Percentiles rank a stretch among this genome's conserved stretches.
phyloP scores from a whole-genome alignment of 2,797 vertebrate genomes.

The Glyptemys insculpta region DNA sequence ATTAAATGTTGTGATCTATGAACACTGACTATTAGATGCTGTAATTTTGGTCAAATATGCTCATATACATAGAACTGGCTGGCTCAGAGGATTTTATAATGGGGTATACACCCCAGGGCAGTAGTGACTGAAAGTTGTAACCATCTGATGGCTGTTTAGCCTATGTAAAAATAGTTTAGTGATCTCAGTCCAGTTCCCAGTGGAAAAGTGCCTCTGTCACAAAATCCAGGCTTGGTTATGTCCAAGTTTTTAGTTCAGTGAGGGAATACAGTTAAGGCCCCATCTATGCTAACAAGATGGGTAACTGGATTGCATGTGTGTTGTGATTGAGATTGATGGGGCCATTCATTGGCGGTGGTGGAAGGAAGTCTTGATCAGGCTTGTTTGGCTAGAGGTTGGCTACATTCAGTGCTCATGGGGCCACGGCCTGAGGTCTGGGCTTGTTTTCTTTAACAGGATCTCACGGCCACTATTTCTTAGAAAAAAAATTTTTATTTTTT shows the following conservation, averaged over 20 bases:
- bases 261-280: neutral
- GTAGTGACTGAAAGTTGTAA: neutral
- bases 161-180: neutral
- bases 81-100: neutral
- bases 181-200: constrained; percentile 4
- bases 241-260: neutral
- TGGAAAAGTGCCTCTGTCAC: neutral
- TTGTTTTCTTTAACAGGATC: neutral
- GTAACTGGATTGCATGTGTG: neutral
- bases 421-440: neutral
- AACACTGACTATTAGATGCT: neutral
- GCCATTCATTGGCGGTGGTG: neutral
- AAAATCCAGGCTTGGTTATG: neutral
- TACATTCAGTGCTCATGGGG: neutral
- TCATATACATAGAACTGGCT: neutral
- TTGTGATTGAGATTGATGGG: neutral
- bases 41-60: fast-evolving
- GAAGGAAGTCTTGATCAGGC: neutral
- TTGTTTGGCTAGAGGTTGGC: neutral
- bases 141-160: neutral
- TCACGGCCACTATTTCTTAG: neutral
- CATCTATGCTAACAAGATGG: neutral
- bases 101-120: neutral
- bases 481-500: too few species aligned
- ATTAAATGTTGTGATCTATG: neutral